A percentile compares a stretch with the other conserved stretches of the same genome.
These are phyloP conservation scores for Hippocampus mohnikei DNA, from an alignment of 2,113 vertebrate species.

Conservation along the genomic window DNA sequence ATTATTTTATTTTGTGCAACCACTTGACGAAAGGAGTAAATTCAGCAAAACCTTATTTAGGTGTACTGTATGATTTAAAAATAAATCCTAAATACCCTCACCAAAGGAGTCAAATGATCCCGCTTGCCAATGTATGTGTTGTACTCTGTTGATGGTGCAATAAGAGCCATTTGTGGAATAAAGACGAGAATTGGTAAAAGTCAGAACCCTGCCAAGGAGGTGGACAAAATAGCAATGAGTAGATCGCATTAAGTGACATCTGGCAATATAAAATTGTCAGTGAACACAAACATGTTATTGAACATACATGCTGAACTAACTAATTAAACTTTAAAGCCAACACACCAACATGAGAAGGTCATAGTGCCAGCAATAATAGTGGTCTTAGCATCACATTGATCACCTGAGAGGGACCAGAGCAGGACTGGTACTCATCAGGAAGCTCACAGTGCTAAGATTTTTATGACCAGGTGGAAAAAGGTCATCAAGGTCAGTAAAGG, in stretches of 20 bases:
- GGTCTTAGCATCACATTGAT: constrained; percentile 17
- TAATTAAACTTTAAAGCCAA: background rate
- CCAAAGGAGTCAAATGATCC: background rate
- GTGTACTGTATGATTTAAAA: too few relatives aligned
- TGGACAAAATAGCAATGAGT: background rate
- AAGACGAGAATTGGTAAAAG: background rate
- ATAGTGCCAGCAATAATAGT: background rate
- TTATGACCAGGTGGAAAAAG: constrained; percentile 51
- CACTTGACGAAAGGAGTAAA: too few relatives aligned
- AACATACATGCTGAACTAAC: background rate
- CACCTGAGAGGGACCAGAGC: constrained; percentile 33
- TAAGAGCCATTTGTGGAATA: background rate
- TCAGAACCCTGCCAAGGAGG: background rate
- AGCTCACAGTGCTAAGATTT: constrained; percentile 37
- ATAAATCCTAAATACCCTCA: background rate
- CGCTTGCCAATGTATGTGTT: background rate
- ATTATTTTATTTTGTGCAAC: too few relatives aligned
- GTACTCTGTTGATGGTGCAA: background rate
- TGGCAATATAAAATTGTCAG: background rate
- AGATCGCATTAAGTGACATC: background rate
- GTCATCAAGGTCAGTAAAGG: constrained; percentile 48
- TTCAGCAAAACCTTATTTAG: too few relatives aligned
- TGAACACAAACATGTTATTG: background rate
- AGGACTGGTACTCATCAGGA: constrained; percentile 42
- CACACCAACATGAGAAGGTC: constrained; percentile 1